Percentiles rank a stretch among this genome's conserved stretches.
Evolutionary conservation across 2,888 invertebrate genomes (phyloP).

Genomic region (Elgonia sp.): DNA sequence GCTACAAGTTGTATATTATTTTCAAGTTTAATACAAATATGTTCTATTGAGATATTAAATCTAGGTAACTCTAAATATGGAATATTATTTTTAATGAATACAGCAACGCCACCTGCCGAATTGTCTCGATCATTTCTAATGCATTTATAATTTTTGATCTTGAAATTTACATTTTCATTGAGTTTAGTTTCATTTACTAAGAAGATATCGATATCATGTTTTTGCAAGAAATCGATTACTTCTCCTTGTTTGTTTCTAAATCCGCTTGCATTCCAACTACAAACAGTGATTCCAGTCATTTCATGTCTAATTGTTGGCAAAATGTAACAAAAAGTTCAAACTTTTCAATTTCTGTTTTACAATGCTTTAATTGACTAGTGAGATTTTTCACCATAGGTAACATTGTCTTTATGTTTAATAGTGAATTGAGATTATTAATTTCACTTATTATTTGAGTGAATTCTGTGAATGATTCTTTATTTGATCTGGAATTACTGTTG

Average conservation of each 20-base stretch:
- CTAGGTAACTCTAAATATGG: conserved; percentile 27
- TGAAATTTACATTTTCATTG: no score
- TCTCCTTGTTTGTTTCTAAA: conserved; percentile 58
- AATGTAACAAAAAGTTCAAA: conserved; percentile 70
- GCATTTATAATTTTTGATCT: no score
- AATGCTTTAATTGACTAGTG: background rate
- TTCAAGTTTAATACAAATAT: conserved; percentile 66
- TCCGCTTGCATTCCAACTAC: conserved; percentile 78
- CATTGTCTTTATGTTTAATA: background rate
- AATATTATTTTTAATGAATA: conserved; percentile 22
- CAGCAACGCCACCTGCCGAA: background rate
- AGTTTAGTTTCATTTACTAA: no score
- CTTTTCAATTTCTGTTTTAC: conserved; percentile 50
- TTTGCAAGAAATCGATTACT: conserved; percentile 36
- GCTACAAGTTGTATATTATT: conserved; percentile 64
- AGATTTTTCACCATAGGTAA: background rate
- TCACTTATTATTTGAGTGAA: background rate
- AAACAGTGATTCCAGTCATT: conserved; percentile 69
- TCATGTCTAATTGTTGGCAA: conserved; percentile 61
- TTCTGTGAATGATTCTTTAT: no score
- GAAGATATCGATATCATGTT: background rate
- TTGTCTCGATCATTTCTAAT: background rate
- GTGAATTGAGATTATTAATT: background rate
- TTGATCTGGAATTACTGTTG: no score
- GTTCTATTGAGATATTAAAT: conserved; percentile 59